Conservation (phyloP, 2,888 invertebrate species). For the Ctena decussata region DNA sequence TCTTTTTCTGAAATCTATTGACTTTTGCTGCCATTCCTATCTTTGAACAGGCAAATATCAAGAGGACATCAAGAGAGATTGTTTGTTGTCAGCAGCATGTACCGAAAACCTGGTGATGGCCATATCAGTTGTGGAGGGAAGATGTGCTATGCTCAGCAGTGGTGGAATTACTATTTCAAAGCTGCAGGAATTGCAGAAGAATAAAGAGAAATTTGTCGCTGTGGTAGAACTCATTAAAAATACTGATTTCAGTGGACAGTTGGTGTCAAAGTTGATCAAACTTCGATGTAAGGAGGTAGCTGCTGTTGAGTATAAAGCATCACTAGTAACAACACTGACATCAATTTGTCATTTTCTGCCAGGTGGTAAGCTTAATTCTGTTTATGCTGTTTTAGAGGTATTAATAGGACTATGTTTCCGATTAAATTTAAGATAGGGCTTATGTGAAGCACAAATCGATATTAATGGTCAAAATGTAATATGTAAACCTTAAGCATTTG, state of each 20-base stretch:
- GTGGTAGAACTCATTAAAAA: neutral
- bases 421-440: no score
- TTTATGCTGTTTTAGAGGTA: no score
- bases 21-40: no score
- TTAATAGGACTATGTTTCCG: no score
- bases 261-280: conserved; percentile 8
- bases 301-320: neutral
- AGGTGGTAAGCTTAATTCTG: neutral
- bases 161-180: neutral
- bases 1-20: no score
- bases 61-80: neutral
- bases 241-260: neutral
- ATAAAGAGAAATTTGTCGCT: neutral
- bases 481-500: no score
- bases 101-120: neutral
- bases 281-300: neutral
- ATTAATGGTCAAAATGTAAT: no score
- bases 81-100: conserved; percentile 24
- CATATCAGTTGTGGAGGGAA: conserved; percentile 33
- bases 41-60: neutral
- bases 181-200: neutral
- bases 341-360: neutral
- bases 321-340: neutral
- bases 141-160: neutral
- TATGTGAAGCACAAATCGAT: no score